Conservation (phyloP, 2,113 vertebrate genomes). For the Rhizomys pruinosus region DNA sequence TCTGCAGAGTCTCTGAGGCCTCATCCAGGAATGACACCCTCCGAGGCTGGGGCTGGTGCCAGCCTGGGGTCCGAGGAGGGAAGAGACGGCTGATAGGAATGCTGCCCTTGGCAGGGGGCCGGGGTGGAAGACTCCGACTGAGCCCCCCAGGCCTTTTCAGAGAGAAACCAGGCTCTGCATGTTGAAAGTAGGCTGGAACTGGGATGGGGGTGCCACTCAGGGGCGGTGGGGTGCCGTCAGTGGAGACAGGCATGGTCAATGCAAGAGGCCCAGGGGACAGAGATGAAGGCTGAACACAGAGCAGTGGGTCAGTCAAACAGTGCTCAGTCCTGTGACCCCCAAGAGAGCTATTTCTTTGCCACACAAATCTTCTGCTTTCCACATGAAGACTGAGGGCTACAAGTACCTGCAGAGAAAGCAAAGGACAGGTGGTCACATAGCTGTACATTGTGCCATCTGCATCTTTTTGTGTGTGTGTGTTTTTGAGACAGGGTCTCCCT, state of each 20-base stretch:
- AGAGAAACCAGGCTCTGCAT: slow-evolving; percentile 92
- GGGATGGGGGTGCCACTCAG: slow-evolving; percentile 86
- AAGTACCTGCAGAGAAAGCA: slow-evolving; percentile 18
- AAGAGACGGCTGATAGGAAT: slow-evolving; percentile 89
- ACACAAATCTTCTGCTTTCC: neutral
- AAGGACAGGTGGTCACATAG: neutral
- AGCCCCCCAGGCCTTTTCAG: slow-evolving; percentile 88
- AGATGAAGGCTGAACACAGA: neutral
- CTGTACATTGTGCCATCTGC: neutral
- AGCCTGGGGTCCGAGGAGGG: slow-evolving; percentile 84
- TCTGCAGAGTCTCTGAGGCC: slow-evolving; percentile 71
- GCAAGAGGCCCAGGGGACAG: neutral
- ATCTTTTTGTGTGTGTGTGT: no score
- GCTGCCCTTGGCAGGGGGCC: slow-evolving; percentile 89
- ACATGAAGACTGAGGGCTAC: neutral
- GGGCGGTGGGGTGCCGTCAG: slow-evolving; percentile 81
- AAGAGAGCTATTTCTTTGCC: neutral
- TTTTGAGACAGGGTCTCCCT: no score
- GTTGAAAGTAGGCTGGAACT: slow-evolving; percentile 89
- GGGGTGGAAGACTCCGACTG: slow-evolving; percentile 87
- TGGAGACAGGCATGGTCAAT: slow-evolving; percentile 86
- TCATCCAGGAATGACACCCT: slow-evolving; percentile 87
- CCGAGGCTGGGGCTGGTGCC: slow-evolving; percentile 86
- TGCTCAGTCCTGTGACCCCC: neutral
- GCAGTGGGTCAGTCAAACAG: slow-evolving; percentile 3